A percentile compares a stretch with the other conserved stretches of the same genome.
Evolutionary conservation across 1,140 invertebrate genomes (phyloP).

Genomic region (Sesamia nonagrioides): DNA sequence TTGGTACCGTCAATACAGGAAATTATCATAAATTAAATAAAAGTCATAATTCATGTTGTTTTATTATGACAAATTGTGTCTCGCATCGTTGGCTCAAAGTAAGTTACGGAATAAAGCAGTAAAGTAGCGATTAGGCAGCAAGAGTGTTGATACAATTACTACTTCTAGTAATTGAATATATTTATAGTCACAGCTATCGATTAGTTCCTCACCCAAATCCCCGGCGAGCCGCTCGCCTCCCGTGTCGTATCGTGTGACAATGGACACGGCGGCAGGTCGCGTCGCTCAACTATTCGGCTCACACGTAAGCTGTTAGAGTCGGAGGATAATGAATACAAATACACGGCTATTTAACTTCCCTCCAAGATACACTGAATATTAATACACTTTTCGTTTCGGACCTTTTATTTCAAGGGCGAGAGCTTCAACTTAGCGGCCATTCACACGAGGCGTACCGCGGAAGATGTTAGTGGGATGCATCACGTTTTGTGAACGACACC

Average conservation of each 20-base stretch:
- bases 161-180: too few species aligned
- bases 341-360: conserved; percentile 76
- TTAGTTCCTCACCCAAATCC: too few species aligned
- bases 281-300: conserved; percentile 64
- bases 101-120: too few species aligned
- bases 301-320: conserved; percentile 67
- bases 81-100: too few species aligned
- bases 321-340: conserved; percentile 81
- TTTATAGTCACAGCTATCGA: too few species aligned
- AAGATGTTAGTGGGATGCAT: not conserved
- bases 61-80: too few species aligned
- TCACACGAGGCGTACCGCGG: conserved; percentile 46
- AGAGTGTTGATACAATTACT: too few species aligned
- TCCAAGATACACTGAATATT: conserved; percentile 74
- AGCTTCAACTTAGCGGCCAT: conserved; percentile 47
- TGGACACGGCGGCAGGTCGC: conserved; percentile 33
- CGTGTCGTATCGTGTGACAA: conserved; percentile 29
- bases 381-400: conserved; percentile 69
- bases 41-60: too few species aligned
- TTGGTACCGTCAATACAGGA: too few species aligned
- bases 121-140: too few species aligned
- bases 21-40: too few species aligned
- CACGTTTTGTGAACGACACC: not conserved
- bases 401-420: conserved; percentile 67
- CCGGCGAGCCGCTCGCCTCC: not conserved